Percentiles rank a stretch among this genome's conserved stretches.
phyloP scores from a whole-genome alignment of 2,113 vertebrate genomes.

The Polypterus bichir region DNA sequence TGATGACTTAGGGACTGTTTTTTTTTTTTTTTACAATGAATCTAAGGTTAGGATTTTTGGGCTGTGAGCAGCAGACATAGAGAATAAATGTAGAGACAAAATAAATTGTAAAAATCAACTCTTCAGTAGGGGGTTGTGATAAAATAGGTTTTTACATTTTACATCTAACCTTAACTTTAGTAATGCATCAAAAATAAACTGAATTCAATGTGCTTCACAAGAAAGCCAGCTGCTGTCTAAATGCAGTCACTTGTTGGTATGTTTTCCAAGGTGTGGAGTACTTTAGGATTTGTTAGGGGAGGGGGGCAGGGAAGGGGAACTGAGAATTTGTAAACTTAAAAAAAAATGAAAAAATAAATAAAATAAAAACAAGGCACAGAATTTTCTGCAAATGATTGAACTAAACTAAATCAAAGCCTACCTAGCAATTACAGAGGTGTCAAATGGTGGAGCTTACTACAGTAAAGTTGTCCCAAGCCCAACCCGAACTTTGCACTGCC shows the following conservation, averaged over 20 bases:
- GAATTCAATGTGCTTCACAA: too few species aligned
- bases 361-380: constrained; percentile 94
- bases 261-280: constrained; percentile 1
- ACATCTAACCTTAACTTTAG: too few species aligned
- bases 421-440: constrained; percentile 69
- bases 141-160: too few species aligned
- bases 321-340: constrained; percentile 25
- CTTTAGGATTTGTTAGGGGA: constrained; percentile 32
- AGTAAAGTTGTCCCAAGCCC: constrained; percentile 55
- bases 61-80: too few species aligned
- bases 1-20: constrained; percentile 27
- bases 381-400: constrained; percentile 88
- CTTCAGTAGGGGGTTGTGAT: too few species aligned
- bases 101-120: too few species aligned
- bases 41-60: too few species aligned
- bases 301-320: constrained; percentile 34
- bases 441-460: constrained; percentile 76
- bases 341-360: constrained; percentile 40
- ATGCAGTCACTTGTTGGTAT: constrained; percentile 6
- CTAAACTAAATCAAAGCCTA: constrained; percentile 74
- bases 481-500: constrained; percentile 58
- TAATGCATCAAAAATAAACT: too few species aligned
- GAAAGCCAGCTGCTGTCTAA: not conserved
- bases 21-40: not conserved
- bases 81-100: too few species aligned